Base-by-base conservation (phyloP, 1,140 invertebrate species). In the Trachelipus rathkii region DNA sequence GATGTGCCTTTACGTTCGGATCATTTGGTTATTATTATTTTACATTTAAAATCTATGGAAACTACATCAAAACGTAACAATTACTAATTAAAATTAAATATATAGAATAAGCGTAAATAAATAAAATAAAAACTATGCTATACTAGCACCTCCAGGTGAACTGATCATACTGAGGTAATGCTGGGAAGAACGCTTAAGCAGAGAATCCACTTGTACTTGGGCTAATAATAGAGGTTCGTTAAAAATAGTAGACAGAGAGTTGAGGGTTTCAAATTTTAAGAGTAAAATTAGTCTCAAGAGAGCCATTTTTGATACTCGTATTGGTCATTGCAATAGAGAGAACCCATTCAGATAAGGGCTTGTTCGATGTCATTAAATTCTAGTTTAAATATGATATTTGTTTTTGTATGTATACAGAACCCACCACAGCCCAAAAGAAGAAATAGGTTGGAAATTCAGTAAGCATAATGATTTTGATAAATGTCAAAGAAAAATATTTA, bases 301-400 rank as follows among this genome's bases (percentile, higher is more conserved):
- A 0, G 91, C 92, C 82, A 93, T 91, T 83, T 91, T 83, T 97
- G 95, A 83, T 97, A 97, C 82, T 95, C 92, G 33, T 91, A 88
- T 84, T 96, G 94, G 85, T 96, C 94, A 7, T 89, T 89, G 50
- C 89, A 89, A 80, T 96, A 94, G 70, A 96, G 86, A 81, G 91
- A 91, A 21, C 90, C 90, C 91, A 86, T 96, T 96, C 71, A 96
- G 88, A 84, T 95, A 44, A 96, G 84, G 0, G 94, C 94, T 33
- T 91, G 90, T 93, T 91, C 84, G 93, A 96, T 68, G 95, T 90
- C 79, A 91, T 90, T n/a, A n/a, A n/a, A n/a, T n/a, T n/a, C n/a
- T n/a, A n/a, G n/a, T n/a, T n/a, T n/a, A n/a, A n/a, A n/a, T n/a
- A n/a, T n/a, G n/a, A n/a, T n/a, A n/a, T n/a, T n/a, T n/a, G n/a